phyloP scores from a whole-genome alignment of 2,888 invertebrate species.

The Furcula furcula region DNA sequence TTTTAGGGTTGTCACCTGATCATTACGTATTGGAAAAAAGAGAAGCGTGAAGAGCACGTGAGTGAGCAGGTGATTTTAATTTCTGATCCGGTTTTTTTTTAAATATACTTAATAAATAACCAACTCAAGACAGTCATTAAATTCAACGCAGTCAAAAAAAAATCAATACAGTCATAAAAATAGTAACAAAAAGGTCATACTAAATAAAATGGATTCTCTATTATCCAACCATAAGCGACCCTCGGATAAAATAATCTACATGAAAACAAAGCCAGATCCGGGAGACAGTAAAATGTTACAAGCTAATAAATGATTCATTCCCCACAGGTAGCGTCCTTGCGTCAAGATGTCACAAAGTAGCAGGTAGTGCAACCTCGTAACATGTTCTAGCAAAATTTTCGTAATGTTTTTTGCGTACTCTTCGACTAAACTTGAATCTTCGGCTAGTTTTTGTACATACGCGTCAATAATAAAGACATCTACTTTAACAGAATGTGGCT shows the following conservation, averaged over 20 bases:
- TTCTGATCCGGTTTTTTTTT: too few relatives aligned
- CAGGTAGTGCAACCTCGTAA: constrained; percentile 69
- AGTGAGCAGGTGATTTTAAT: too few relatives aligned
- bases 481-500: constrained; percentile 37
- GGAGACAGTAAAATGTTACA: too few relatives aligned
- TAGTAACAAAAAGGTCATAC: too few relatives aligned
- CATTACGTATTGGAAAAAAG: constrained; percentile 28
- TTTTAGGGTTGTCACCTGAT: constrained; percentile 73
- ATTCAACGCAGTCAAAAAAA: too few relatives aligned
- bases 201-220: too few relatives aligned
- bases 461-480: constrained; percentile 57
- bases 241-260: too few relatives aligned
- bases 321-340: constrained; percentile 57
- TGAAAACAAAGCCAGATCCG: too few relatives aligned
- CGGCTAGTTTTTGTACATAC: constrained; percentile 51
- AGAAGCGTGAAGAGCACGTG: constrained; percentile 2
- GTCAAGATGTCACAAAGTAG: constrained; percentile 77
- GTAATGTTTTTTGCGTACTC: constrained; percentile 64
- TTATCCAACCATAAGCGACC: too few relatives aligned
- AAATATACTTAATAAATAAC: too few relatives aligned
- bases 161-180: too few relatives aligned
- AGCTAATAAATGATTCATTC: constrained; percentile 40
- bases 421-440: constrained; percentile 16
- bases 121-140: too few relatives aligned
- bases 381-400: constrained; percentile 66